Base-by-base conservation (phyloP, 2,888 invertebrate genomes). In the Scaptodrosophila latifasciaeformis region DNA sequence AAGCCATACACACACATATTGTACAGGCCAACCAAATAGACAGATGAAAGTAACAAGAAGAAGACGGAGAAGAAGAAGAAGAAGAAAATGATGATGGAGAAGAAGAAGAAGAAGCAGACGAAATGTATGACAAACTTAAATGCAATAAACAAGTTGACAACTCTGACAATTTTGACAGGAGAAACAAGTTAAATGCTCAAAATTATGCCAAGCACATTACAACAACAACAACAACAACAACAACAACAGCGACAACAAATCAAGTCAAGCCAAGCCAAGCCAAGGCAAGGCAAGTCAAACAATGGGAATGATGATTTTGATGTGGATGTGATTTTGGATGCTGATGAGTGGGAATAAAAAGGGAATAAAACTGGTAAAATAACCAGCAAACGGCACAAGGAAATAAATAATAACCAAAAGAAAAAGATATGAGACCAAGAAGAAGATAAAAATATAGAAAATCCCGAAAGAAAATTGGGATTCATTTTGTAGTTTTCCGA, bases 91-190 rank as follows among this genome's bases (percentile, higher is more conserved):
- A 15, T 37, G 37, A 17, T 13, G 2, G 13, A 10, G 19, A 40
- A 40, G 40, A 19, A n/a, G 39, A 19, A 1, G 39, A 6, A 6
- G 19, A 39, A 19, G 10, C 18, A 18, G 19, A 34, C 17, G 29
- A 34, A 13, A 52, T 66, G 55, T 63, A 45, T 57, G 63, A 53
- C 63, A 48, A 54, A 59, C 67, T 54, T 43, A 70, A 71, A 65
- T 71, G 71, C 68, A 71, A 68, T 70, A 67, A 68, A 69, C 62
- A 62, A 71, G 61, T 65, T 69, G 65, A 65, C 68, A 69, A 65
- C 56, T 67, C 56, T 68, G 71, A 68, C 59, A 69, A 64, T 70
- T 67, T 70, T 70, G 67, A 67, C 65, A 69, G 50, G 65, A 65
- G 56, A 65, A 68, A 64, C 59, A 69, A 65, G 68, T 62, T 70